Conservation (phyloP, 2,113 vertebrate species). For the Nycticorax nycticorax region DNA sequence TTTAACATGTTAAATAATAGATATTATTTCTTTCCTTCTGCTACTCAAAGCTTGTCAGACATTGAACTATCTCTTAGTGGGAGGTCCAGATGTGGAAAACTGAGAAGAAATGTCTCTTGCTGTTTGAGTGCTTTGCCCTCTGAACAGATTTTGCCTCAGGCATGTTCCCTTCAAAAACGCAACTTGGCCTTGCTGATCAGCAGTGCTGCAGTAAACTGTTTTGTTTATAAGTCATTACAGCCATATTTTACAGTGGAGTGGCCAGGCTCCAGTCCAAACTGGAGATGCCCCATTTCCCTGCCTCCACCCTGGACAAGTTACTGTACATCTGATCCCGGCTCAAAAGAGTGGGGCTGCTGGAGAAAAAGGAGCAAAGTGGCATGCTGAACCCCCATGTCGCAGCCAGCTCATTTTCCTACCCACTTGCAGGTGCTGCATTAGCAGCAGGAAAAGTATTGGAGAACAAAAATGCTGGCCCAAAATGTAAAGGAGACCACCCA, state of each 20-base stretch:
- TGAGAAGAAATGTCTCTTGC: not conserved
- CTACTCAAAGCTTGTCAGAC: not conserved
- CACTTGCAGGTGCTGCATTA: not conserved
- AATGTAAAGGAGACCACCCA: not conserved
- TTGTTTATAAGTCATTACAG: not conserved
- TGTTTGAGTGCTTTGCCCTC: not conserved
- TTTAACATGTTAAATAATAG: not conserved
- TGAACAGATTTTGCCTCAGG: not conserved
- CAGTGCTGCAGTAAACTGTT: not conserved
- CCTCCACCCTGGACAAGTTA: not conserved
- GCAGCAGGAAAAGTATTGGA: not conserved
- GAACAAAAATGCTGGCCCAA: not conserved
- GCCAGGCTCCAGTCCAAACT: not conserved
- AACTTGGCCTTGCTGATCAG: not conserved
- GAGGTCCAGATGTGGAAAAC: not conserved
- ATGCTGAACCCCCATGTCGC: fast-evolving
- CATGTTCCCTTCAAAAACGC: not conserved
- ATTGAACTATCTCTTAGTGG: not conserved
- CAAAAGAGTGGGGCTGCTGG: not conserved
- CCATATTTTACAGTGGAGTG: not conserved
- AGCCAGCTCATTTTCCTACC: not conserved
- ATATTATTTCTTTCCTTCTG: not conserved
- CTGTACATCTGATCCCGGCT: fast-evolving
- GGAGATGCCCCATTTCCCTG: not conserved
- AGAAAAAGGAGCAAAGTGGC: not conserved